These are phyloP conservation scores for Actinia tenebrosa DNA, from an alignment of 64 coral and sea anemone species.

Conservation along the genomic window DNA sequence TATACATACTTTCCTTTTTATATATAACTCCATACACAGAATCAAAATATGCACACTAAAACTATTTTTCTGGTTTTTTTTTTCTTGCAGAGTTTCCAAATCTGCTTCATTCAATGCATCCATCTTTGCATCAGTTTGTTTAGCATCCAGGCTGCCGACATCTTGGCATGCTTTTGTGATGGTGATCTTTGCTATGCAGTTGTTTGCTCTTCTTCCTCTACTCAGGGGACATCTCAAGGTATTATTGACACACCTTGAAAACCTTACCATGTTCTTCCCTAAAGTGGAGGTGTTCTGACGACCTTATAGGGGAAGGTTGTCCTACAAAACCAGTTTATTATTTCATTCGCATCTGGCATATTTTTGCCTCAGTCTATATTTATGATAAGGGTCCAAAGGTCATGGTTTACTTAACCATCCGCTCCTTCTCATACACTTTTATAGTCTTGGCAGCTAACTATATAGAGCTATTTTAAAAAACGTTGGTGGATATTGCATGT, in stretches of 20 bases:
- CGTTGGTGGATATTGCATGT: no score
- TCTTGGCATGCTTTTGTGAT: conserved; percentile 91
- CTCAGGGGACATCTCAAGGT: conserved; percentile 93
- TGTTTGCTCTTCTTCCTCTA: conserved; percentile 88
- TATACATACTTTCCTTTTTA: no score
- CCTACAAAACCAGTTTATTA: no score
- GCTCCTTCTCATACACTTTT: no score
- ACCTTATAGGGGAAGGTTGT: no score
- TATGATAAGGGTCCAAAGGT: no score
- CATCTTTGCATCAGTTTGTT: conserved; percentile 88
- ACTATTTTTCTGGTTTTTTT: neutral
- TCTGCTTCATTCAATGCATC: conserved; percentile 81
- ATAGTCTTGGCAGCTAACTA: no score
- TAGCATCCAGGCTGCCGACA: conserved; percentile 89
- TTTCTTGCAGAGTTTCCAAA: conserved; percentile 68
- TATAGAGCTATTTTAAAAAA: no score
- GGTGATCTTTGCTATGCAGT: conserved; percentile 75
- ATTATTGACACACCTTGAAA: neutral
- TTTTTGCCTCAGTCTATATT: no score
- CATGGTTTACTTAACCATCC: neutral
- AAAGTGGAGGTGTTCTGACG: no score
- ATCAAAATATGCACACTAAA: no score
- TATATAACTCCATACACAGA: no score
- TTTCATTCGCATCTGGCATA: neutral
- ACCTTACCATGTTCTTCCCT: neutral